These are phyloP conservation scores for Heterochromis multidens DNA, from an alignment of 2,113 vertebrate genomes.

Conservation along the genomic window DNA sequence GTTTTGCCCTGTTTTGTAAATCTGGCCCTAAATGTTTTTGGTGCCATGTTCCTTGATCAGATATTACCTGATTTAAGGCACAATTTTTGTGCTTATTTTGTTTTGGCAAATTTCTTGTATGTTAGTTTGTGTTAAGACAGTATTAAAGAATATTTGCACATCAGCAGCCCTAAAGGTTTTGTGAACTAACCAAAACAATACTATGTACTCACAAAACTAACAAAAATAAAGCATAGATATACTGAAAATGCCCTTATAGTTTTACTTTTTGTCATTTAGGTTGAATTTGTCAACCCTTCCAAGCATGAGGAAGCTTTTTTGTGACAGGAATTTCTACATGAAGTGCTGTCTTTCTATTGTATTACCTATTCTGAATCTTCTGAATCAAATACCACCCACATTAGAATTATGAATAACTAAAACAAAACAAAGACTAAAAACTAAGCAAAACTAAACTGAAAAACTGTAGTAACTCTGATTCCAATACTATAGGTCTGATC, in stretches of 20 bases:
- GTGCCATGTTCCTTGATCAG: too few species aligned
- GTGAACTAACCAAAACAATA: rapidly evolving
- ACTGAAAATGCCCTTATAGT: too few species aligned
- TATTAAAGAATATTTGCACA: too few species aligned
- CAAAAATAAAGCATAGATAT: not conserved
- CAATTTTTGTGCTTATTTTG: too few species aligned
- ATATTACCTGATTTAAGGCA: too few species aligned
- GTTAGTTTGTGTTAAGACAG: too few species aligned
- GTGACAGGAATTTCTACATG: not conserved
- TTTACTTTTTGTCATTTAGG: not conserved
- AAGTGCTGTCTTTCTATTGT: not conserved
- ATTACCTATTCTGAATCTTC: not conserved
- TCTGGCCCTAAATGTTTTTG: too few species aligned
- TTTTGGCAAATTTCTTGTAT: too few species aligned
- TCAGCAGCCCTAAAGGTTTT: too few species aligned
- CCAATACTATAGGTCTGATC: not conserved
- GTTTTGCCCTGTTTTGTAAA: too few species aligned
- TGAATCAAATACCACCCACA: not conserved
- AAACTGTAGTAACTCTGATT: not conserved
- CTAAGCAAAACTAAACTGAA: not conserved
- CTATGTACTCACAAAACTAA: not conserved
- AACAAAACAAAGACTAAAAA: not conserved
- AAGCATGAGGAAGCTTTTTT: not conserved
- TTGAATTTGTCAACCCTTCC: not conserved
- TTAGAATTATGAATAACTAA: not conserved